Base-by-base conservation (phyloP, 1,140 invertebrate genomes). In the Micrasema longulum region DNA sequence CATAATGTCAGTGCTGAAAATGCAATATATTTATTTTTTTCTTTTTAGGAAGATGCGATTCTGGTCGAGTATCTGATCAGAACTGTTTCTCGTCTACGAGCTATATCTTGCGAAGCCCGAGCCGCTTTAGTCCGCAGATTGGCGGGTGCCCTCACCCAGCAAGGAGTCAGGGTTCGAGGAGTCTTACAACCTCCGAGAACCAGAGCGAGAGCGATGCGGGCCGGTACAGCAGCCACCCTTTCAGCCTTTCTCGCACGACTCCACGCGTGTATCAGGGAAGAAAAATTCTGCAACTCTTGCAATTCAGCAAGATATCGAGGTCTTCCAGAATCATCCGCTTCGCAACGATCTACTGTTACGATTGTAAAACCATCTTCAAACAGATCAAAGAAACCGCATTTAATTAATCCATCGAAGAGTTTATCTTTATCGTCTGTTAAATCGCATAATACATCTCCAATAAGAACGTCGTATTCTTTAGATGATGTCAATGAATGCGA, bases 1-100 rank as follows among this genome's bases (percentile, higher is more conserved):
- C n/a, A n/a, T n/a, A n/a, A n/a, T n/a, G n/a, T n/a, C n/a, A n/a
- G n/a, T n/a, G n/a, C n/a, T n/a, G n/a, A n/a, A n/a, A n/a, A n/a
- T n/a, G n/a, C n/a, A n/a, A n/a, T n/a, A n/a, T n/a, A n/a, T n/a
- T n/a, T n/a, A n/a, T n/a, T n/a, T n/a, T n/a, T n/a, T n/a, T n/a
- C n/a, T 47, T 84, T 86, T 36, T 80, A 91, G 84, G 89, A 86
- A 62, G 87, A 87, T 43, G 86, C 88, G 45, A 90, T 89, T 72
- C 85, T 92, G 1, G 73, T 93, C 12, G 92, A 93, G 79, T 94
- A 94, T 79, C 77, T 93, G n/a, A 80, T 93, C 4, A 85, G 89
- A 43, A 92, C 93, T 77, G 77, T 93, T 10, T 88, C 85, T 11
- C 87, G 91, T 69, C 80, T 94, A 10, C 85, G 89, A 43, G 89